Percentiles rank a stretch among this genome's conserved stretches.
Conservation (phyloP, 2,888 invertebrate genomes). For the Neocrepidodera transversa region DNA sequence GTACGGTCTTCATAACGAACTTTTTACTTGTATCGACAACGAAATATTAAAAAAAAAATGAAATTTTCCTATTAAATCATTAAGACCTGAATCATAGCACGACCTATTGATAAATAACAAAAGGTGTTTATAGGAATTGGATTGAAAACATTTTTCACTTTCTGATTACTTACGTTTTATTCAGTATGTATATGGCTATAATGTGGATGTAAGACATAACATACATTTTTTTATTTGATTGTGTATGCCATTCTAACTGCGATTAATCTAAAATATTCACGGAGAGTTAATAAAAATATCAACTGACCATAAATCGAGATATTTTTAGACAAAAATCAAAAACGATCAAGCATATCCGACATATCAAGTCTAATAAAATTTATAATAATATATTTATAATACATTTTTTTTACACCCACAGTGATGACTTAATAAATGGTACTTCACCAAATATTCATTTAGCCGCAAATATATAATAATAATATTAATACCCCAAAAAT, state of each 20-base stretch:
- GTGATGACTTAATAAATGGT: too few species aligned
- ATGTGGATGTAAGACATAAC: not conserved
- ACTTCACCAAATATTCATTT: too few species aligned
- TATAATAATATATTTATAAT: too few species aligned
- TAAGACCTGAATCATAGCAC: constrained; percentile 1
- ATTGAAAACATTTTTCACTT: constrained; percentile 4
- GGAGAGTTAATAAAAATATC: not conserved
- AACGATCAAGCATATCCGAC: too few species aligned
- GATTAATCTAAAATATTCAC: not conserved
- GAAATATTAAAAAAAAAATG: not conserved
- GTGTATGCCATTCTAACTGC: not conserved
- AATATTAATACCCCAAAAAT: too few species aligned
- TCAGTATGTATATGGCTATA: not conserved
- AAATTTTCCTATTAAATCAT: not conserved
- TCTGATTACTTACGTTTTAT: constrained; percentile 7
- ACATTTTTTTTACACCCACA: too few species aligned
- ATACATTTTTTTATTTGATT: not conserved
- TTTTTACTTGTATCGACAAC: not conserved
- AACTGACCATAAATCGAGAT: too few species aligned
- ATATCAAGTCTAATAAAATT: too few species aligned
- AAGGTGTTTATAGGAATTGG: constrained; percentile 10
- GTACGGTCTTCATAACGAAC: constrained; percentile 4
- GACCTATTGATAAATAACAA: constrained; percentile 7
- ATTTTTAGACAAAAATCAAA: too few species aligned
- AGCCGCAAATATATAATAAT: too few species aligned